Evolutionary conservation across 2,113 vertebrate species (phyloP).

Genomic region (Zosterops japonicus): DNA sequence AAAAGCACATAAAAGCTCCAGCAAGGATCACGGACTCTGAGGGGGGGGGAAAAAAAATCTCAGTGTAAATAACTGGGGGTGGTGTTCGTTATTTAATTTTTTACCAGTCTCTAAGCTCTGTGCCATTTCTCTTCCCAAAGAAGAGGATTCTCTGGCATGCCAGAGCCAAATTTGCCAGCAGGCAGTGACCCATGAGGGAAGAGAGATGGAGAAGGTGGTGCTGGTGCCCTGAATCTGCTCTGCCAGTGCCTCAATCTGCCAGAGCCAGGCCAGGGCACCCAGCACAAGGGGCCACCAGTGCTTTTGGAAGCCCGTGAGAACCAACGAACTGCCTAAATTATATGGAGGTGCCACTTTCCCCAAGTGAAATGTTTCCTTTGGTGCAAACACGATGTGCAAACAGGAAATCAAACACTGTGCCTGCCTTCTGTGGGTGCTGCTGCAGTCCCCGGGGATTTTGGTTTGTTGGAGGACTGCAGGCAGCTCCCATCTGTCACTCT

Average conservation of each 20-base stretch:
- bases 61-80: background rate
- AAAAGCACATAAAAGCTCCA: background rate
- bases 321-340: background rate
- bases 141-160: background rate
- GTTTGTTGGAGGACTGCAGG: background rate
- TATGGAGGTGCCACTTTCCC: fast-evolving
- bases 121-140: background rate
- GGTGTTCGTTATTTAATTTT: background rate
- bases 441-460: background rate
- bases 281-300: fast-evolving
- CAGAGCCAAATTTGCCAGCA: background rate
- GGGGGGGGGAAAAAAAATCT: background rate
- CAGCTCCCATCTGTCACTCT: background rate
- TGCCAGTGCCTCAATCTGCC: background rate
- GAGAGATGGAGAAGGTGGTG: background rate
- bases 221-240: background rate
- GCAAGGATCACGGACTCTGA: background rate
- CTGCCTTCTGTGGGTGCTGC: background rate
- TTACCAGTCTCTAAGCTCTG: background rate
- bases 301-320: background rate
- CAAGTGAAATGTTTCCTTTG: background rate
- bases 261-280: background rate
- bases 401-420: background rate
- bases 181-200: background rate
- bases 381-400: background rate